A percentile compares a stretch with the other conserved stretches of the same genome.
Evolutionary conservation across 35 echinoderm and acorn worm genomes (phyloP).

Genomic region (Apostichopus parvimensis): DNA sequence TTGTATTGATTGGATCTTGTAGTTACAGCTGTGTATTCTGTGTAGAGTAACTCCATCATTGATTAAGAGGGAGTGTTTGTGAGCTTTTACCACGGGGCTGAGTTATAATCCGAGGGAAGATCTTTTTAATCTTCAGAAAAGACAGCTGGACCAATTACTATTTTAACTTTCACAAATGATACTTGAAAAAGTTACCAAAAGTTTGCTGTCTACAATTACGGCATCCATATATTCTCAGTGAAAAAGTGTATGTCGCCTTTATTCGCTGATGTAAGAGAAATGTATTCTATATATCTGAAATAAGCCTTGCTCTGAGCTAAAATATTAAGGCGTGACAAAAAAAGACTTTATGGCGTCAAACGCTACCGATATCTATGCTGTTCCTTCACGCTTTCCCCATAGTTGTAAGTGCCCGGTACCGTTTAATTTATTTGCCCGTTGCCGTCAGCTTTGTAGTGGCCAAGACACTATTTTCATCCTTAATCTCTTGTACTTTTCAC

Average conservation of each 20-base stretch:
- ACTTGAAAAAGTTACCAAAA: not conserved
- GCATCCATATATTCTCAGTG: not conserved
- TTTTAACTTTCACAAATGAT: too few relatives aligned
- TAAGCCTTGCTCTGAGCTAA: not conserved
- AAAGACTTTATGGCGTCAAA: not conserved
- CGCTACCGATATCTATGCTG: not conserved
- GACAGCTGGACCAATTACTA: too few relatives aligned
- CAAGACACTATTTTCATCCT: not conserved
- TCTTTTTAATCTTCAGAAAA: too few relatives aligned
- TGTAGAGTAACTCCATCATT: too few relatives aligned
- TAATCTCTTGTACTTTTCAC: slow-evolving; percentile 20
- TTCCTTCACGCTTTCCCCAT: not conserved
- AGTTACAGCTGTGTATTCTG: too few relatives aligned
- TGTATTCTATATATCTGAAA: slow-evolving; percentile 41
- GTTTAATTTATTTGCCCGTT: not conserved
- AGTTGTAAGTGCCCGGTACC: not conserved
- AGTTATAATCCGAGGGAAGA: too few relatives aligned
- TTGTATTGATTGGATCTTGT: too few relatives aligned
- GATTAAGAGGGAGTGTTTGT: too few relatives aligned
- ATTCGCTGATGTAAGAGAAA: not conserved
- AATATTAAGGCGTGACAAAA: not conserved
- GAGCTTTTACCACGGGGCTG: too few relatives aligned
- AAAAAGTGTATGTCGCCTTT: not conserved
- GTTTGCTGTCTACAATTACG: not conserved
- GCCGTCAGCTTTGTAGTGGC: not conserved